Base-by-base conservation (phyloP, 1,140 invertebrate genomes). In the Drosophila sp. region DNA sequence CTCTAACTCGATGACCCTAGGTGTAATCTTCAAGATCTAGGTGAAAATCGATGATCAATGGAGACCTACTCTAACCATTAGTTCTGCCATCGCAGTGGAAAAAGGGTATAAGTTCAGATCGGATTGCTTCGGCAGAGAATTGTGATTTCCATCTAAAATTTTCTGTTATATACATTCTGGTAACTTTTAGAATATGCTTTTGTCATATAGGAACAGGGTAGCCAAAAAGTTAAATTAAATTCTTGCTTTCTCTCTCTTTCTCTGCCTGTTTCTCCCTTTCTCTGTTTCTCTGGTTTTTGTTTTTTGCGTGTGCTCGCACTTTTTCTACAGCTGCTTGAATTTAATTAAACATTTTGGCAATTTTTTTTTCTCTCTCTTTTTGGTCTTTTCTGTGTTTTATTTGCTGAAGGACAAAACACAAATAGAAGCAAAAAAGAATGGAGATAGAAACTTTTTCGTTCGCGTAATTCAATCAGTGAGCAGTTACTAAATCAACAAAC, bases 201-300 rank as follows among this genome's bases (percentile, higher is more conserved):
- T 50, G 44, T 25, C 44, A 50, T 50, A 50, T 25, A 8, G n/a
- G 23, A 27, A 25, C 7, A 27, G 44, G 44, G 44, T 27, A 50
- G 44, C 23, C 44, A 70, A 75, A 85, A 85, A 87, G 83, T 87
- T 86, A 83, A 86, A 86, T 86, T 86, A 87, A 87, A 87, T 87
- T 89, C 83, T 87, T 71, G 69, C 54, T 30, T 60, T 76, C 62
- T 76, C 57, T 47, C 38, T 33, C 8, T 27, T 5, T 40, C 27
- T 3, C 35, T 38, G 6, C 2, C 6, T 8, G 33, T 35, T 6
- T 2, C 41, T 44, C 23, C 27, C 11, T 50, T 23, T 25, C 44
- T 50, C 7, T 74, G 71, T 38, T 50, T 75, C 74, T 74, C 35
- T 38, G 8, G 35, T 38, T 38, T 69, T 38, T 58, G 8, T 58